Percentiles rank a stretch among this genome's conserved stretches.
Evolutionary conservation across 2,888 invertebrate genomes (phyloP).

Genomic region (Acanthosepion pharaonis): DNA sequence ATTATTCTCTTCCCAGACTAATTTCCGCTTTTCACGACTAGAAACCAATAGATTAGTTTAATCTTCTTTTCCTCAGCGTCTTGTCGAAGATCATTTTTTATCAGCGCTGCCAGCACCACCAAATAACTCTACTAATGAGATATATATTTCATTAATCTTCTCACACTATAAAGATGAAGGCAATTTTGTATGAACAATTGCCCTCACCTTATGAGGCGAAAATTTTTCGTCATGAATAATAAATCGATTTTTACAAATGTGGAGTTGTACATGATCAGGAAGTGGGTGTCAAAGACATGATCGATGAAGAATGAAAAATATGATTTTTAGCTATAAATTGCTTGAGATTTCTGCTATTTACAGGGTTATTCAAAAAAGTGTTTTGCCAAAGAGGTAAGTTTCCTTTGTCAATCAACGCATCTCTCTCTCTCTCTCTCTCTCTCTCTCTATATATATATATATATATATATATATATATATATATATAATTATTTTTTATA

Average conservation of each 20-base stretch:
- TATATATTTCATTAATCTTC: slow-evolving; percentile 33
- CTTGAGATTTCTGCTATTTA: too few relatives aligned
- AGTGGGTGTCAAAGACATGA: neutral
- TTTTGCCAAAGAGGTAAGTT: too few relatives aligned
- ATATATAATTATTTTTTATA: too few relatives aligned
- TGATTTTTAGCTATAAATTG: too few relatives aligned
- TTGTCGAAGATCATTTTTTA: neutral
- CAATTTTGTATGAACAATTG: neutral
- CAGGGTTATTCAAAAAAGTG: too few relatives aligned
- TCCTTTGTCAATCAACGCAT: too few relatives aligned
- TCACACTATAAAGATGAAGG: neutral
- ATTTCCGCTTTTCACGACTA: slow-evolving; percentile 8
- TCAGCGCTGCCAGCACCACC: neutral
- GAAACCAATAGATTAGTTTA: neutral
- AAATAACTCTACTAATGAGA: slow-evolving; percentile 20
- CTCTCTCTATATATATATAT: too few relatives aligned
- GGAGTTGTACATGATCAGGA: neutral
- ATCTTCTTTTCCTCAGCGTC: neutral
- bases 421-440: too few relatives aligned
- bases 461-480: too few relatives aligned
- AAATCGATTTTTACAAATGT: neutral
- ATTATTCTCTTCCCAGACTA: neutral
- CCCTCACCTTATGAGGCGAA: neutral
- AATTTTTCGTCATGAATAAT: neutral
- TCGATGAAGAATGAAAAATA: neutral